A percentile compares a stretch with the other conserved stretches of the same genome.
Conservation (phyloP, 2,797 vertebrate genomes). For the Macropus fuliginosus region DNA sequence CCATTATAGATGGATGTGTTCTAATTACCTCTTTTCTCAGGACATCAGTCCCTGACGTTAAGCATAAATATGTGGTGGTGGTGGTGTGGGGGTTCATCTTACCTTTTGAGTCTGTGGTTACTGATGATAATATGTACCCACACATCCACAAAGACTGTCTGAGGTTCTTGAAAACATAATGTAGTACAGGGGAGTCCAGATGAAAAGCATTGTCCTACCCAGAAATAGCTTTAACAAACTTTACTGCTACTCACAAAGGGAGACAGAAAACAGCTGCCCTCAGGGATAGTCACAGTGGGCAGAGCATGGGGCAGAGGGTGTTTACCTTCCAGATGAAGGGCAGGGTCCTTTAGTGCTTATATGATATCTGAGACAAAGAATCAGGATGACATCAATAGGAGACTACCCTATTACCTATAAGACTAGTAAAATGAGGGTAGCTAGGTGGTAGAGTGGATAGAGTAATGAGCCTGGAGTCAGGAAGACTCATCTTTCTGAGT, state of each 20-base stretch:
- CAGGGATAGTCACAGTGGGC: background rate
- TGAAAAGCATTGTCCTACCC: background rate
- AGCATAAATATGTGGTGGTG: background rate
- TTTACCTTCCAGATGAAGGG: background rate
- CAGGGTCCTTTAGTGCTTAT: background rate
- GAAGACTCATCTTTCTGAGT: background rate
- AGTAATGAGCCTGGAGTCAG: background rate
- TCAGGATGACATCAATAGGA: background rate
- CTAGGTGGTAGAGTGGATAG: background rate
- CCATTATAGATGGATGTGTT: background rate
- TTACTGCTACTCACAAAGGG: background rate
- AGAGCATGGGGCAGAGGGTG: background rate
- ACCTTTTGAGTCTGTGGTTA: background rate
- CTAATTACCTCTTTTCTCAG: background rate
- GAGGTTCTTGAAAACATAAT: background rate
- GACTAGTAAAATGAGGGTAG: background rate
- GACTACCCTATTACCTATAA: background rate
- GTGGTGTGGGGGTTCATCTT: background rate
- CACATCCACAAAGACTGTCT: background rate
- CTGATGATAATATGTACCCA: background rate
- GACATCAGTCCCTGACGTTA: background rate
- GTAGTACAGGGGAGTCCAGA: background rate
- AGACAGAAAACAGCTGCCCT: background rate
- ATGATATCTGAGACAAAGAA: background rate
- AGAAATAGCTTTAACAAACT: background rate